Percentiles rank a stretch among this genome's conserved stretches.
These are phyloP conservation scores for Drosophila suzukii DNA, from an alignment of 1,140 invertebrate genomes.

Conservation along the genomic window DNA sequence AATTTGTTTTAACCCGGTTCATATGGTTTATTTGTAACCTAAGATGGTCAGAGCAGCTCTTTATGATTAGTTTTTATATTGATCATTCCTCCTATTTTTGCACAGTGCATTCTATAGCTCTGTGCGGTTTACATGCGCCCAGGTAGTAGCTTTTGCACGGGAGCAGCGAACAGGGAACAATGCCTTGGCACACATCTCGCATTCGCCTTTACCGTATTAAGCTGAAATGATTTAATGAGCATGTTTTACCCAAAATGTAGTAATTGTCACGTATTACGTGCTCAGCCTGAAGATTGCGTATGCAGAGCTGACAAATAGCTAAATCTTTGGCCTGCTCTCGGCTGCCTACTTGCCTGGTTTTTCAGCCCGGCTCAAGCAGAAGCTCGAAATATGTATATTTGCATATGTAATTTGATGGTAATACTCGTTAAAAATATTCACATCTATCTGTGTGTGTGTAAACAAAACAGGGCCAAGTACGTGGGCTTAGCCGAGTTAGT, in stretches of 20 bases:
- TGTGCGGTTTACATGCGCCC: conserved; percentile 54
- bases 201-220: conserved; percentile 68
- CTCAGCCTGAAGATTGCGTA: conserved; percentile 74
- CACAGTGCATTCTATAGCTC: conserved; percentile 12
- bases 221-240: conserved; percentile 81
- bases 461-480: conserved; percentile 59
- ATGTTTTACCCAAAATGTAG: conserved; percentile 80
- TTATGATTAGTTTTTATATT: too few species aligned
- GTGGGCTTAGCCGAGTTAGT: conserved; percentile 58
- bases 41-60: too few species aligned
- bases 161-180: conserved; percentile 42
- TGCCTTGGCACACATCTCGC: conserved; percentile 64
- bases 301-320: conserved; percentile 72
- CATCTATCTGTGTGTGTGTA: conserved; percentile 50
- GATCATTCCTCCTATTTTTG: neutral
- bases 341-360: conserved; percentile 40
- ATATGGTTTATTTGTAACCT: too few species aligned
- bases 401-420: conserved; percentile 82
- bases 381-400: conserved; percentile 70
- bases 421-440: conserved; percentile 76
- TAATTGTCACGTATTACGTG: conserved; percentile 82
- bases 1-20: too few species aligned
- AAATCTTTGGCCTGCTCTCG: conserved; percentile 60
- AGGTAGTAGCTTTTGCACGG: conserved; percentile 52
- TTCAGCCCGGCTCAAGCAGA: conserved; percentile 18